Percentiles rank a stretch among this genome's conserved stretches.
phyloP scores from a whole-genome alignment of 2,888 invertebrate genomes.

The Caenorhabditis angaria region DNA sequence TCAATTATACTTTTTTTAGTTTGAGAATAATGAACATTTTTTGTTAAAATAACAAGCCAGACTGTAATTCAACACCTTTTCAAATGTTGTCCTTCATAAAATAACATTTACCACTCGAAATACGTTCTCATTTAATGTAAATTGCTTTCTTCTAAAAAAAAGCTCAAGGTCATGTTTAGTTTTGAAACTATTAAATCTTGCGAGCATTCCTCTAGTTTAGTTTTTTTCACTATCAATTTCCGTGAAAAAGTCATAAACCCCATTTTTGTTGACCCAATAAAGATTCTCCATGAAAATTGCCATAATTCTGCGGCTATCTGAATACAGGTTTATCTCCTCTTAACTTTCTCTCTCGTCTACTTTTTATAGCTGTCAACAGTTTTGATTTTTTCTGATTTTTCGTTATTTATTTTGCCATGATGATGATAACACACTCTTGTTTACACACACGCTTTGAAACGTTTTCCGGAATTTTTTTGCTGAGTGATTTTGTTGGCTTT shows the following conservation, averaged over 20 bases:
- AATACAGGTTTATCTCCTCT: conserved; percentile 1
- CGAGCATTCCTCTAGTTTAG: neutral
- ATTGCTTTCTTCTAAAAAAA: neutral
- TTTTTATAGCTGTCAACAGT: conserved; percentile 1
- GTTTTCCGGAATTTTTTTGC: neutral
- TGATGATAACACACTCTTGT: neutral
- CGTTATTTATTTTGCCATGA: neutral
- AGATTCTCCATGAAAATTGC: neutral
- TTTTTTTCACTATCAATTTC: neutral
- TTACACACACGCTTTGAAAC: neutral
- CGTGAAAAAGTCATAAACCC: neutral
- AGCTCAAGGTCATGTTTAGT: neutral
- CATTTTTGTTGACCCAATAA: neutral
- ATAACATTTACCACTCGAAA: neutral
- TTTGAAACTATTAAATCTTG: neutral
- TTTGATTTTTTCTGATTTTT: neutral
- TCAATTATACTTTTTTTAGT: neutral
- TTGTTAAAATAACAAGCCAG: neutral
- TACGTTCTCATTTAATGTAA: neutral
- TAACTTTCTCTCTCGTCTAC: neutral
- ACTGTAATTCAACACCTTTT: neutral
- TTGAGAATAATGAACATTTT: no score
- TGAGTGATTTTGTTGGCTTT: no score
- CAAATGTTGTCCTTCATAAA: conserved; percentile 4
- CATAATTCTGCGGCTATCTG: neutral